phyloP scores from a whole-genome alignment of 2,888 invertebrate genomes.

The Lypha dubia region DNA sequence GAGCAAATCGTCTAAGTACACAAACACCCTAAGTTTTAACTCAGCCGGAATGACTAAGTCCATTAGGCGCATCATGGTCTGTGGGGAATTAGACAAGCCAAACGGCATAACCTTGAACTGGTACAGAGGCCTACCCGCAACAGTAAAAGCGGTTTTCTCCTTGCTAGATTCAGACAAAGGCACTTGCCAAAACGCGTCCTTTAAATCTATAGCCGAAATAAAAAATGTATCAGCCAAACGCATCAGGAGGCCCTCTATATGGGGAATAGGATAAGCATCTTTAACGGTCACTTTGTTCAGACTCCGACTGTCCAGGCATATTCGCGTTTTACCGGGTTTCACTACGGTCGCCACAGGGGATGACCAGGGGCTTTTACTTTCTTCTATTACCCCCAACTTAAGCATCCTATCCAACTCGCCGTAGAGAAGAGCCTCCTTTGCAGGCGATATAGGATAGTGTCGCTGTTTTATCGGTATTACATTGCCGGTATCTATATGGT shows the following conservation, averaged over 20 bases:
- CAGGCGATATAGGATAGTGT: constrained; percentile 3
- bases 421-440: constrained; percentile 38
- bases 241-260: no score
- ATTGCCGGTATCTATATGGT: not conserved
- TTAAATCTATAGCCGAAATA: no score
- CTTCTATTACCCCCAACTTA: constrained; percentile 56
- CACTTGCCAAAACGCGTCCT: no score
- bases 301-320: no score
- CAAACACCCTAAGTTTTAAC: constrained; percentile 33
- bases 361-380: constrained; percentile 35
- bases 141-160: constrained; percentile 62
- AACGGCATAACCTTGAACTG: no score
- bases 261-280: no score
- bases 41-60: constrained; percentile 40
- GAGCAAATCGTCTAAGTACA: constrained; percentile 49
- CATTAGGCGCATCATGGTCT: no score
- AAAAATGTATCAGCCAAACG: no score
- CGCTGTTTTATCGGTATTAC: constrained; percentile 2
- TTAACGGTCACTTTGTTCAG: no score
- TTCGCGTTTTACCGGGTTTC: constrained; percentile 62
- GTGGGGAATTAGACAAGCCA: no score
- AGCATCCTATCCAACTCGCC: no score
- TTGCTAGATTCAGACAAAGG: no score
- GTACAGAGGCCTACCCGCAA: constrained; percentile 49
- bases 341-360: constrained; percentile 55